Percentiles rank a stretch among this genome's conserved stretches.
Evolutionary conservation across 2,113 vertebrate species (phyloP).

Genomic region (Cavia aperea): DNA sequence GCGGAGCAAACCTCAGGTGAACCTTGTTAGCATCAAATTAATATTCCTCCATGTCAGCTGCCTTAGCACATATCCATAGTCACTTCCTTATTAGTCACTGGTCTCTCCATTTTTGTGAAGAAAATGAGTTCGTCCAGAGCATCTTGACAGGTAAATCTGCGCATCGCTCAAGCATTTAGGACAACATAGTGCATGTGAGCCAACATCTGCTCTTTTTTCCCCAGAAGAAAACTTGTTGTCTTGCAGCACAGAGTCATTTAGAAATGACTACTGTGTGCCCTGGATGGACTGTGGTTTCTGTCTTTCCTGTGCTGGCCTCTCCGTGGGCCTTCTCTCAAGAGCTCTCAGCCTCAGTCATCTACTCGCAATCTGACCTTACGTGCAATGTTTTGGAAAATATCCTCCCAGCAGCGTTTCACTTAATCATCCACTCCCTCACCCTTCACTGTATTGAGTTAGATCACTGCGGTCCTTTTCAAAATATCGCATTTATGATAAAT

Average conservation of each 20-base stretch:
- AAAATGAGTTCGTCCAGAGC: background rate
- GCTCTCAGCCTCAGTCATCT: background rate
- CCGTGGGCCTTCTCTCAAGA: background rate
- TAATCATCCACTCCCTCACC: background rate
- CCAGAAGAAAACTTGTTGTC: background rate
- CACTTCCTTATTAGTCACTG: background rate
- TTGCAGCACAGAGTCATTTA: background rate
- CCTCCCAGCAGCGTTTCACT: background rate
- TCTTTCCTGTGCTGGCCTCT: background rate
- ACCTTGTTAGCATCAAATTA: background rate
- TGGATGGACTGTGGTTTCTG: background rate
- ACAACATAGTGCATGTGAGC: background rate
- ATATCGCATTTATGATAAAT: background rate
- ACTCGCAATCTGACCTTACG: background rate
- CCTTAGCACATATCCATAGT: background rate
- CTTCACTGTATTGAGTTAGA: background rate
- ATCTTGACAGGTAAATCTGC: background rate
- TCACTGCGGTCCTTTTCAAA: background rate
- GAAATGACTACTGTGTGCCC: background rate
- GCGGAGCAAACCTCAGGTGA: background rate
- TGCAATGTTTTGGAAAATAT: background rate
- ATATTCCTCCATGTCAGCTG: background rate
- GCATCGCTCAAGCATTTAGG: background rate
- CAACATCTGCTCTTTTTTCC: background rate
- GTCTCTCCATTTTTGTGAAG: background rate